Base-by-base conservation (phyloP, 2,888 invertebrate genomes). In the Drosophila subquinaria region DNA sequence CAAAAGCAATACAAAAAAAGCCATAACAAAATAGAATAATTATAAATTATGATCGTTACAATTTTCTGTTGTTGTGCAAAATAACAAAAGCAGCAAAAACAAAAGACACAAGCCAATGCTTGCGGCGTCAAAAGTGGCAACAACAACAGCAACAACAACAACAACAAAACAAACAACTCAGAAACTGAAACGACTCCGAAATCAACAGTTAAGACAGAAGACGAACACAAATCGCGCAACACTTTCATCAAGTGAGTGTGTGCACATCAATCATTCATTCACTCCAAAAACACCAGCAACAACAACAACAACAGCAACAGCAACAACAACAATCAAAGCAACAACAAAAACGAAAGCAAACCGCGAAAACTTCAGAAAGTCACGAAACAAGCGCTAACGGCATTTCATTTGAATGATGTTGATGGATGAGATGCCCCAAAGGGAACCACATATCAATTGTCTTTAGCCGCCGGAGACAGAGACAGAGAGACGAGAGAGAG, bases 181-280 rank as follows among this genome's bases (percentile, higher is more conserved):
- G 17, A 60, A 55, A 33, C 40, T 27, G 11, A 48, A 43, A 6
- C 43, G 15, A 50, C 17, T 53, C 52, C 42, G 30, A 38, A 56
- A 33, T 15, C 61, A 42, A 73, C 51, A 35, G 27, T 59, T 33
- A 13, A 48, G 62, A 45, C 64, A 68, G 66, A 69, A 68, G 66
- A 69, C 64, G 73, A 69, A 51, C 63, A 74, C 56, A 74, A 73
- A 73, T 63, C 69, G 74, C 73, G 78, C 74, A 76, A 74, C 79
- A 78, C 76, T 76, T 76, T 76, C 76, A 73, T 69, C 74, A 66
- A 74, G 53, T 64, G 78, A 71, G 63, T 72, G 73, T 77, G 53
- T 77, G 73, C 79, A 64, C 79, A 78, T 78, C 79, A 76, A 78
- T 76, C 76, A 68, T 51, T 68, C 69, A 73, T 45, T 78, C 78